phyloP scores from a whole-genome alignment of 2,888 invertebrate species.

The Luffia ferchaultella region DNA sequence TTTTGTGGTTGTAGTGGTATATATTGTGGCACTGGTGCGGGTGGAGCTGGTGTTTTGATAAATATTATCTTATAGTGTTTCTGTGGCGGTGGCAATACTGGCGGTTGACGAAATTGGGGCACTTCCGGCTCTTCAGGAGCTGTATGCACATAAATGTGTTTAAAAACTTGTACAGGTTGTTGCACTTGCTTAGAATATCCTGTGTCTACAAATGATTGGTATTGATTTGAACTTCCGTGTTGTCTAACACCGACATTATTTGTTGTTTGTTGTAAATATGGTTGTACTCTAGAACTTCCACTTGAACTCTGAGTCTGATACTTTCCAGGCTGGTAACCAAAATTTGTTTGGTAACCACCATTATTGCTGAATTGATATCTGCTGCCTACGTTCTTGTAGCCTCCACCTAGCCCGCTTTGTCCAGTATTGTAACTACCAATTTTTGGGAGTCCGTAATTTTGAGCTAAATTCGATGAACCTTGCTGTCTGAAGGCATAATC shows the following conservation, averaged over 20 bases:
- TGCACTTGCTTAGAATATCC: constrained; percentile 74
- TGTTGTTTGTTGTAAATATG: too few relatives aligned
- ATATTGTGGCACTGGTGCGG: constrained; percentile 70
- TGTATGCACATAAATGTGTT: constrained; percentile 55
- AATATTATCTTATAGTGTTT: constrained; percentile 84
- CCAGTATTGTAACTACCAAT: too few relatives aligned
- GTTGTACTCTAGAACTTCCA: background rate
- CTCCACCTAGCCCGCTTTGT: too few relatives aligned
- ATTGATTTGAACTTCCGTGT: constrained; percentile 7
- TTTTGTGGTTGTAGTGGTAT: constrained; percentile 73
- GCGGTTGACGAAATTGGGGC: constrained; percentile 65
- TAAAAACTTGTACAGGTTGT: constrained; percentile 75
- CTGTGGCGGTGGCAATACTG: constrained; percentile 69
- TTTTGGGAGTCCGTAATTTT: too few relatives aligned
- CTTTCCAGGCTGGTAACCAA: too few relatives aligned
- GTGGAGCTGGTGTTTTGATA: constrained; percentile 76
- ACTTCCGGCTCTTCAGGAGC: constrained; percentile 58
- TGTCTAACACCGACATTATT: too few relatives aligned
- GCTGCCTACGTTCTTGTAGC: too few relatives aligned
- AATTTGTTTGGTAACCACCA: too few relatives aligned
- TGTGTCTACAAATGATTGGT: constrained; percentile 19
- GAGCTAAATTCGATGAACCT: too few relatives aligned
- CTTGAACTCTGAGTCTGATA: too few relatives aligned
- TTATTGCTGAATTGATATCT: too few relatives aligned
- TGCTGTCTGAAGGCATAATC: too few relatives aligned